Base-by-base conservation (phyloP, 2,888 invertebrate species). In the Brenthis daphne region DNA sequence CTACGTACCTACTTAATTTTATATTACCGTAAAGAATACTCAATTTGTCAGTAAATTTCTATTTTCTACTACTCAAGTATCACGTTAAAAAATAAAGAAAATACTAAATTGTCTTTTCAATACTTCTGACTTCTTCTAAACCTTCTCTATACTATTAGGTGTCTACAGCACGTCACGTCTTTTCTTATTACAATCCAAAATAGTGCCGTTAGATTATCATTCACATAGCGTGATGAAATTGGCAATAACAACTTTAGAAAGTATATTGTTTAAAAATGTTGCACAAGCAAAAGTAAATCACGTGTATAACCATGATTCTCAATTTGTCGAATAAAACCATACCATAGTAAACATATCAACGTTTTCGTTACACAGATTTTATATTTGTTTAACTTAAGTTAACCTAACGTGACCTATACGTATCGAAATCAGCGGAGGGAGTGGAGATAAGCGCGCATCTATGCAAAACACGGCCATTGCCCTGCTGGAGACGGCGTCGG, bases 401-500 rank as follows among this genome's bases (percentile, higher is more conserved):
- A 70, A 71, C 60, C 57, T 71, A 72, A 77, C 77, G 72, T 75
- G 77, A 77, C 78, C 78, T 76, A 76, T 78, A 74, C 80, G 82
- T 81, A 77, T 77, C 78, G 79, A 74, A 77, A 79, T 82, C 83
- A 83, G 84, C 80, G 78, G 75, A 75, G 74, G 74, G 81, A 81
- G 79, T 80, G 82, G 78, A 77, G 77, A 76, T 83, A 83, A 85
- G 75, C 78, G 79, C 78, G 86, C 85, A 88, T 88, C 89, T 90
- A 92, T 92, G 92, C 92, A 92, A 92, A 90, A 91, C 80, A 86
- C 92, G 89, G 91, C 92, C 77, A 91, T 92, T 75, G 85, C 91
- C 70, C 85, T 92, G 72, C 81, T 92, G 81, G 90, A 92, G 87
- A 82, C 88, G 84, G 90, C 84, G 80, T 83, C 90, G 84, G 90